These are phyloP conservation scores for Sycophila texana DNA, from an alignment of 2,888 invertebrate species.

Conservation along the genomic window DNA sequence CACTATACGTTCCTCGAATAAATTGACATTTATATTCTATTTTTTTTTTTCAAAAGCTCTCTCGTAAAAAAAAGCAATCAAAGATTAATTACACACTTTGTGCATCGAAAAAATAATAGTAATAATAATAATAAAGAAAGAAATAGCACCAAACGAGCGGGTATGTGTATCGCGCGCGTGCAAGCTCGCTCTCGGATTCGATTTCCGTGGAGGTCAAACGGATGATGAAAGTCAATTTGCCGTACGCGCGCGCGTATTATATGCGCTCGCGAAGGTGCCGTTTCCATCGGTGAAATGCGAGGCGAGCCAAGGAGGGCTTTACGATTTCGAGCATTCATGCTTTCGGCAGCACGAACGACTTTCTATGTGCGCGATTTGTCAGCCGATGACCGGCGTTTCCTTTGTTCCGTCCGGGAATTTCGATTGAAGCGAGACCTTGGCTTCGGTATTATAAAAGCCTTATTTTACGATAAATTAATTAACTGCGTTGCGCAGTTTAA, in stretches of 20 bases:
- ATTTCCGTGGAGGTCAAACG: conserved; percentile 52
- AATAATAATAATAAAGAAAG: conserved; percentile 4
- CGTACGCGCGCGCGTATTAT: background rate
- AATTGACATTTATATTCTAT: too few relatives aligned
- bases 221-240: conserved; percentile 48
- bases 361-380: background rate
- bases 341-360: conserved; percentile 15
- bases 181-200: conserved; percentile 38
- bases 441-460: too few relatives aligned
- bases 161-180: background rate
- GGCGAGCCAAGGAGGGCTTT: conserved; percentile 28
- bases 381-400: conserved; percentile 20
- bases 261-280: background rate
- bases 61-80: background rate
- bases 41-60: too few relatives aligned
- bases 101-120: background rate
- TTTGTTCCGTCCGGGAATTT: background rate
- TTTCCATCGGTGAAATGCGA: background rate
- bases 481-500: background rate
- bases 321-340: conserved; percentile 12
- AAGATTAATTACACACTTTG: background rate
- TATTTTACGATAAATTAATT: background rate
- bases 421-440: background rate
- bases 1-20: too few relatives aligned
- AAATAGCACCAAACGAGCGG: background rate